A percentile compares a stretch with the other conserved stretches of the same genome.
These are phyloP conservation scores for Cryptocephalus primarius DNA, from an alignment of 2,888 invertebrate species.

Conservation along the genomic window DNA sequence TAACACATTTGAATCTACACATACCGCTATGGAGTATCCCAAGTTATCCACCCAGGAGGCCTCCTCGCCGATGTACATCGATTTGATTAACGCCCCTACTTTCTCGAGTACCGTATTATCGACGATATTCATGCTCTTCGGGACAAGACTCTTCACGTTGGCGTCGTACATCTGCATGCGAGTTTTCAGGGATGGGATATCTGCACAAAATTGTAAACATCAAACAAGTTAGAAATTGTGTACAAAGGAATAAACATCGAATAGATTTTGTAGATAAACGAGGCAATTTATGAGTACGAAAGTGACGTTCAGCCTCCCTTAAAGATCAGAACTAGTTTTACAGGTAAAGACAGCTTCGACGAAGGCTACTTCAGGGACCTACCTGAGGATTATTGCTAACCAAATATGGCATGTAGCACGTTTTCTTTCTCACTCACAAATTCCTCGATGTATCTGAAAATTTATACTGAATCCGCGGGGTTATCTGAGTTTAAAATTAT, in stretches of 20 bases:
- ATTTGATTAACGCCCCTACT: constrained; percentile 12
- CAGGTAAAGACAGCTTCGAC: too few species aligned
- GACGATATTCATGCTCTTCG: constrained; percentile 2
- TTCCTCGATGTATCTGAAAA: too few species aligned
- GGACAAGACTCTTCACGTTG: constrained; percentile 1
- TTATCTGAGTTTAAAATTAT: background rate
- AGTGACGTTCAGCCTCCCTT: too few species aligned
- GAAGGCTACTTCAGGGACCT: too few species aligned
- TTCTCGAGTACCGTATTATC: constrained; percentile 1
- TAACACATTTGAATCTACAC: background rate
- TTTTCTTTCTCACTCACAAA: too few species aligned
- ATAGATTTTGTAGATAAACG: too few species aligned
- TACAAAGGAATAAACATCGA: too few species aligned
- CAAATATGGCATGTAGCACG: too few species aligned
- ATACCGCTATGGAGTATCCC: constrained; percentile 13
- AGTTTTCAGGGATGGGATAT: constrained; percentile 7
- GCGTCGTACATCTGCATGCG: constrained; percentile 8
- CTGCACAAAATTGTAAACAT: constrained; percentile 4
- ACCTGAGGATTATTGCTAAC: too few species aligned
- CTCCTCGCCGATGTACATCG: constrained; percentile 9
- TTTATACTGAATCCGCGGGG: too few species aligned
- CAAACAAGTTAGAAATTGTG: background rate
- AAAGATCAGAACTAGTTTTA: too few species aligned
- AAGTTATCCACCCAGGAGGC: constrained; percentile 9
- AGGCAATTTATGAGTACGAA: too few species aligned